phyloP scores from a whole-genome alignment of 2,888 invertebrate genomes.

The Perithous albicinctus region DNA sequence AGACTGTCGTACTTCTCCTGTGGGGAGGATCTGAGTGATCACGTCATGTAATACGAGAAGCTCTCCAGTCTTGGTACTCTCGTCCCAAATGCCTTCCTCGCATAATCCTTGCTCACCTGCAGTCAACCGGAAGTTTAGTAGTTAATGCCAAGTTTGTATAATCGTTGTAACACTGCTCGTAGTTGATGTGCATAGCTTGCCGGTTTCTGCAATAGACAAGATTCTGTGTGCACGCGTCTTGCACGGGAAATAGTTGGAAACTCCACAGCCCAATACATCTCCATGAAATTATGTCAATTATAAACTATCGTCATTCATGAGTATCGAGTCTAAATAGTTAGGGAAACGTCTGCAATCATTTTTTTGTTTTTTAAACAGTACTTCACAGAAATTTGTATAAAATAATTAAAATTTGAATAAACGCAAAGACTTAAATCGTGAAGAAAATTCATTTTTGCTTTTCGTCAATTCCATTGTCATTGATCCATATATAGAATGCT shows the following conservation, averaged over 20 bases:
- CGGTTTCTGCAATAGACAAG: constrained; percentile 7
- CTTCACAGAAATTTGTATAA: not conserved
- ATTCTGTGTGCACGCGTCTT: not conserved
- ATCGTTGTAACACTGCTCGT: constrained; percentile 10
- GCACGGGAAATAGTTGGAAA: not conserved
- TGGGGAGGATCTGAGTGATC: constrained; percentile 29
- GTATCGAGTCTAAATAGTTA: not conserved
- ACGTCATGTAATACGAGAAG: constrained; percentile 37
- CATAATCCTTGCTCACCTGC: constrained; percentile 23
- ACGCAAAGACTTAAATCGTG: too few relatives aligned
- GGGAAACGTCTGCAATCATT: not conserved
- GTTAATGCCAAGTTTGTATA: constrained; percentile 34
- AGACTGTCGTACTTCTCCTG: constrained; percentile 1
- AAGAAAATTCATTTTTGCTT: too few relatives aligned
- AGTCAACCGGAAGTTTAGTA: constrained; percentile 29
- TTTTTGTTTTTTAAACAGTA: not conserved
- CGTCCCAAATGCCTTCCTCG: not conserved
- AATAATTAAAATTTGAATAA: not conserved
- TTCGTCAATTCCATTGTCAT: too few relatives aligned
- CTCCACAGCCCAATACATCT: not conserved
- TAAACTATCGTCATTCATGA: not conserved
- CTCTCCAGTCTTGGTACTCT: not conserved
- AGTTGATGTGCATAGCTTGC: not conserved
- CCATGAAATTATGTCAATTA: not conserved
- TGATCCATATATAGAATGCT: too few relatives aligned